phyloP scores from a whole-genome alignment of 2,888 invertebrate genomes.

The Yponomeuta cagnagella region DNA sequence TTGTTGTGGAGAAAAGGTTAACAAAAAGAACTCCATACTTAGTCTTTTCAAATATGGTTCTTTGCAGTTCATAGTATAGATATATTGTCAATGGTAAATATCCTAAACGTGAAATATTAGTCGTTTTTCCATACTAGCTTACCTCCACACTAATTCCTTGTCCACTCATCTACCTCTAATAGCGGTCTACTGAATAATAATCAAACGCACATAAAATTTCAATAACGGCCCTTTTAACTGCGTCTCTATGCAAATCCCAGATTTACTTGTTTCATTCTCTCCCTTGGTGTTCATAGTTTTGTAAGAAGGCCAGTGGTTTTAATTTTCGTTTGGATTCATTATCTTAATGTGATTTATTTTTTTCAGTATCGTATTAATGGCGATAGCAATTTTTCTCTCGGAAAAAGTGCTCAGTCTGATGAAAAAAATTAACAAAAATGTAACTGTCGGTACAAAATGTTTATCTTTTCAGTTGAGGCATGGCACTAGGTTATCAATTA shows the following conservation, averaged over 20 bases:
- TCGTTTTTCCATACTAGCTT: conserved; percentile 33
- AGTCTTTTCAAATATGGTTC: too few species aligned
- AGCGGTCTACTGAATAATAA: conserved; percentile 75
- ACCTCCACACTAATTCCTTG: conserved; percentile 46
- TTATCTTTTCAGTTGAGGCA: too few species aligned
- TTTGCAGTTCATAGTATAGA: too few species aligned
- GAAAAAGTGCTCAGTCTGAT: background rate
- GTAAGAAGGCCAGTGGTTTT: conserved; percentile 27
- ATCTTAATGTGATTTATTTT: background rate
- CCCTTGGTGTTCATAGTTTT: conserved; percentile 27
- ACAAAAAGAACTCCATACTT: too few species aligned
- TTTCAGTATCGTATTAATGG: background rate
- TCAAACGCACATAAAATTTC: conserved; percentile 74
- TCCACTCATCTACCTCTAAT: conserved; percentile 58
- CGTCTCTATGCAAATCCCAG: conserved; percentile 57
- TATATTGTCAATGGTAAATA: too few species aligned
- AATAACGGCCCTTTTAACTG: conserved; percentile 67
- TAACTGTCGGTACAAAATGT: too few species aligned
- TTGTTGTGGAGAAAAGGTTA: too few species aligned
- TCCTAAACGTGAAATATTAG: conserved; percentile 17
- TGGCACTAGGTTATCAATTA: too few species aligned
- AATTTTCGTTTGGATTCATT: conserved; percentile 35
- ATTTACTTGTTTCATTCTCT: conserved; percentile 27
- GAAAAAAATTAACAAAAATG: too few species aligned
- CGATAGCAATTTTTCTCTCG: background rate